These are phyloP conservation scores for Nomada lathburiana DNA, from an alignment of 2,888 invertebrate species.

Conservation along the genomic window DNA sequence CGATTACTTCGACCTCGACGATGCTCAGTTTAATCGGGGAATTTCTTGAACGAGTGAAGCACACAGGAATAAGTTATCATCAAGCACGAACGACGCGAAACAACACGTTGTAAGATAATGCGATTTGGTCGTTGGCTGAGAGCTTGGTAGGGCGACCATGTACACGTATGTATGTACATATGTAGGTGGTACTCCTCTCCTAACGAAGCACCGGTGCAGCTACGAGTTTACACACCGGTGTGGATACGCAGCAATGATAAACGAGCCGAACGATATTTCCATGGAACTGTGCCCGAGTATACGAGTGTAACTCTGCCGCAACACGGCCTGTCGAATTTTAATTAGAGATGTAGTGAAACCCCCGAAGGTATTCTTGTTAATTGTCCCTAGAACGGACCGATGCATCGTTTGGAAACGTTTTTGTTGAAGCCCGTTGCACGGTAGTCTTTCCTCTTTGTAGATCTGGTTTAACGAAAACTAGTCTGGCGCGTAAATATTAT, in stretches of 20 bases:
- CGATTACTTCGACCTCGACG: slow-evolving; percentile 7
- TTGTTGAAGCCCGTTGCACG: not conserved
- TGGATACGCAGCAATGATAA: slow-evolving; percentile 35
- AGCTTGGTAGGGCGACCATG: slow-evolving; percentile 13
- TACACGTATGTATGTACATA: not conserved
- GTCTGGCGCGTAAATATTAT: slow-evolving; percentile 14
- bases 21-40: not conserved
- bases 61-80: slow-evolving; percentile 46
- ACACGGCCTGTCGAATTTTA: slow-evolving; percentile 18
- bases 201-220: slow-evolving; percentile 1
- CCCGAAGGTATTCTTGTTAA: not conserved
- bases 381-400: not conserved
- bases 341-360: slow-evolving; percentile 1
- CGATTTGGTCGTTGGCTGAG: slow-evolving; percentile 56
- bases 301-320: not conserved
- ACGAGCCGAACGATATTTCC: slow-evolving; percentile 61
- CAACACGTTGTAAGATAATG: slow-evolving; percentile 64
- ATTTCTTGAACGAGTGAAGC: slow-evolving; percentile 23
- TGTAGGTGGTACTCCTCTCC: not conserved
- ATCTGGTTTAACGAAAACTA: slow-evolving; percentile 29
- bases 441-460: not conserved
- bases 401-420: not conserved
- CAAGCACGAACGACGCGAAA: slow-evolving; percentile 21
- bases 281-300: slow-evolving; percentile 12
- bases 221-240: slow-evolving; percentile 23